Evolutionary conservation across 1,140 invertebrate genomes (phyloP), one percentile per base, ranked within the genome.

Genomic region (Drosophila kurseongensis): DNA sequence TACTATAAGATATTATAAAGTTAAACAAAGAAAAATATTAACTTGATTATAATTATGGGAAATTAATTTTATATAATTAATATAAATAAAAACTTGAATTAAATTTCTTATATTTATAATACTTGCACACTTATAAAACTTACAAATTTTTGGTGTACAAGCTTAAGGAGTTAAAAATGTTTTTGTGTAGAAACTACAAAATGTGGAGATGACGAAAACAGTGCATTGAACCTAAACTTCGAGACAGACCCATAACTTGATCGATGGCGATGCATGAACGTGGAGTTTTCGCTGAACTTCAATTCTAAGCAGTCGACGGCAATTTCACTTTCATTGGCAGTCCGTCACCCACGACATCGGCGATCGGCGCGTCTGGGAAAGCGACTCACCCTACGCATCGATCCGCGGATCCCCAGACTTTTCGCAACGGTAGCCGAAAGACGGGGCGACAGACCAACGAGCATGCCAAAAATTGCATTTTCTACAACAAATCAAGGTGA

Each of bases 401-500:
- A 59, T 16, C 27, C 35, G 14, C 35, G 14, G 44, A 23, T 63
- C 54, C 38, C 29, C 51, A 6, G 14, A 58, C 16, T 71, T 48
- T 57, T 41, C 10, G 52, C 50, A 71, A 71, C 67, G 52, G 67
- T 83, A 84, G 80, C 76, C 45, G 44, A 51, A 12, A 10, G 48
- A 51, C 48, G 27, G 48, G 29, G 42, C 59, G 67, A 71, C 63
- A 62, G 61, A 60, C 58, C 54, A 86, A 54, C 68, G 47, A 73
- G 75, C 61, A 88, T 89, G 85, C 85, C 85, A 89, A 89, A 85
- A 90, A 83, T 79, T 81, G 85, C 78, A 89, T 85, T 89, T 89
- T 89, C 80, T 85, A 90, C 85, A 89, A 89, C 85, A 89, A 89
- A 89, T 89, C 85, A 89, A 90, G 85, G 85, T 90, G 85, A 89